Conservation (phyloP, 2,888 invertebrate species). For the Drosophila subquinaria region DNA sequence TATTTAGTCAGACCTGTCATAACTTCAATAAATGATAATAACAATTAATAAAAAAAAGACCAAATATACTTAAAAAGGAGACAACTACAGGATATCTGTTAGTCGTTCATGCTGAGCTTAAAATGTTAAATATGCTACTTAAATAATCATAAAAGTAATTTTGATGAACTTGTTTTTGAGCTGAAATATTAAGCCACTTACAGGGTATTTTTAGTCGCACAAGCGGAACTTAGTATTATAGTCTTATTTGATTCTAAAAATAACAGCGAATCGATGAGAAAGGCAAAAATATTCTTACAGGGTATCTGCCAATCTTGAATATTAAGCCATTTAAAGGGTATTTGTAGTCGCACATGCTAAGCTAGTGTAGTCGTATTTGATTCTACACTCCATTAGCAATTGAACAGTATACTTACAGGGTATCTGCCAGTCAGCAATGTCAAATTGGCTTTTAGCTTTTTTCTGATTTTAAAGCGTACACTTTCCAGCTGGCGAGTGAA, state of each 20-base stretch:
- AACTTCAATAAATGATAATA: too few relatives aligned
- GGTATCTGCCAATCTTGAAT: neutral
- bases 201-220: too few relatives aligned
- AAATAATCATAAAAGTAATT: too few relatives aligned
- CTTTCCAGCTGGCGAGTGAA: constrained; percentile 23
- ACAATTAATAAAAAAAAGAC: too few relatives aligned
- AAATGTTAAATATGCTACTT: too few relatives aligned
- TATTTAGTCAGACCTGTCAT: too few relatives aligned
- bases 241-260: neutral
- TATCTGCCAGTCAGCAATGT: neutral
- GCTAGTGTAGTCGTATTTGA: neutral
- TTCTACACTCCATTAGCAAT: neutral
- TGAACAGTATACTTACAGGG: neutral
- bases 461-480: constrained; percentile 17
- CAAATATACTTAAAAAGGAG: too few relatives aligned
- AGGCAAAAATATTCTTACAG: neutral
- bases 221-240: too few relatives aligned
- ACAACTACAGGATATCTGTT: too few relatives aligned
- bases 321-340: neutral
- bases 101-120: too few relatives aligned
- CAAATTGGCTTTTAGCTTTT: neutral
- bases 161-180: too few relatives aligned
- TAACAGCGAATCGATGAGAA: neutral
- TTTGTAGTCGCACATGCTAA: neutral
- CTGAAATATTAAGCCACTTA: too few relatives aligned